A percentile compares a stretch with the other conserved stretches of the same genome.
Evolutionary conservation across 2,797 vertebrate species (phyloP).

Genomic region (Chloroceryle inda): DNA sequence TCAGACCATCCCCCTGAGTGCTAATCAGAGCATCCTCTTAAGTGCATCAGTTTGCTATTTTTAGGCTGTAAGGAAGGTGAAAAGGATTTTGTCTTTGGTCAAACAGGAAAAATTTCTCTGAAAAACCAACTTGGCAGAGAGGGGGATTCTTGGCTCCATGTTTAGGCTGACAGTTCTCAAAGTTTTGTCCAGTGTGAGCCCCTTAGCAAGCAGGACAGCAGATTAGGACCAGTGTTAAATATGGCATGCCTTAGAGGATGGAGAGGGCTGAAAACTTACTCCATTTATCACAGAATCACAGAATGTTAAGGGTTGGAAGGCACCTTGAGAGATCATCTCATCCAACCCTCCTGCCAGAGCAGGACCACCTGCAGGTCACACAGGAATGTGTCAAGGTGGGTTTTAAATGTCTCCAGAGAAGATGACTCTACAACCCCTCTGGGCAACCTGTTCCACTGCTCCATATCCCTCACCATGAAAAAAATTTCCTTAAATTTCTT

Average conservation of each 20-base stretch:
- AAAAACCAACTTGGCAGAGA: background rate
- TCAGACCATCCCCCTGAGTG: background rate
- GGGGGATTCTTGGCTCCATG: background rate
- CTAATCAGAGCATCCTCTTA: slow-evolving; percentile 20
- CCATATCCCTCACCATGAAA: too few species aligned
- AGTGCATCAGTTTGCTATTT: slow-evolving; percentile 9
- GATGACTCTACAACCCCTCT: too few species aligned
- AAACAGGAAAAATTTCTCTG: background rate
- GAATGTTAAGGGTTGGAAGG: too few species aligned
- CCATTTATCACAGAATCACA: background rate
- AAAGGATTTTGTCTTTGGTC: background rate
- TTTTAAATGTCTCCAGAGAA: too few species aligned
- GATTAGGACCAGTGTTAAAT: background rate
- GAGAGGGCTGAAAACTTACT: background rate
- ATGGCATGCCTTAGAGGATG: background rate
- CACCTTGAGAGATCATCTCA: too few species aligned
- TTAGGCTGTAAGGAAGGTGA: background rate
- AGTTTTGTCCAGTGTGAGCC: background rate
- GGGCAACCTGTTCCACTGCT: too few species aligned
- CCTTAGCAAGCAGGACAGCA: background rate
- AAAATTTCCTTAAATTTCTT: too few species aligned
- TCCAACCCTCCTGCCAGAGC: too few species aligned
- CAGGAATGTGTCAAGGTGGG: too few species aligned
- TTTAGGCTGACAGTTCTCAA: background rate
- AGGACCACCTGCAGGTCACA: too few species aligned